Percentiles rank a stretch among this genome's conserved stretches.
Evolutionary conservation across 2,797 vertebrate species (phyloP).

Genomic region (Pseudochirops corinnae): DNA sequence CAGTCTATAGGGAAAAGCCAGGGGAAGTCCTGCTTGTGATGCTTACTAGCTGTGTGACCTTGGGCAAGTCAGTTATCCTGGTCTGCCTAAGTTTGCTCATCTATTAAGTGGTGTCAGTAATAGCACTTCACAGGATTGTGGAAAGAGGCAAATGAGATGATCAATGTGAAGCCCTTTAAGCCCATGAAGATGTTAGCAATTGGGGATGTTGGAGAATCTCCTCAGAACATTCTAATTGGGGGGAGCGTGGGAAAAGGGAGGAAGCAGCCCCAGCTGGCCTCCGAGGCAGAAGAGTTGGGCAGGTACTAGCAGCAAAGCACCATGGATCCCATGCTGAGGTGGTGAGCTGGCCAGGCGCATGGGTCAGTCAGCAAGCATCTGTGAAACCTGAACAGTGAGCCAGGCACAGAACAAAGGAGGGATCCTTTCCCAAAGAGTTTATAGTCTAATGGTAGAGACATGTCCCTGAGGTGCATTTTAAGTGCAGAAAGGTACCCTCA

Average conservation of each 20-base stretch:
- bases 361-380: not conserved
- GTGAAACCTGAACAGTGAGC: no score
- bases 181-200: no score
- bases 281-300: not conserved
- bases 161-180: not conserved
- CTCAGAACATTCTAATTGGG: not conserved
- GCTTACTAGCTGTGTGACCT: rapidly evolving
- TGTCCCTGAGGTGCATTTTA: not conserved
- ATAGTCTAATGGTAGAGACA: not conserved
- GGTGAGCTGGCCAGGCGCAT: not conserved
- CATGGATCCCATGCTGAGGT: not conserved
- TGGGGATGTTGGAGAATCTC: not conserved
- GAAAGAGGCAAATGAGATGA: not conserved
- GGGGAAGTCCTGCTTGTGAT: not conserved
- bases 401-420: not conserved
- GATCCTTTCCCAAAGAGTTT: not conserved
- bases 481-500: not conserved
- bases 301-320: no score
- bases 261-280: not conserved
- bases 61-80: not conserved
- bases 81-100: not conserved
- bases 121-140: not conserved
- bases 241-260: not conserved
- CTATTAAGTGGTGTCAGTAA: rapidly evolving
- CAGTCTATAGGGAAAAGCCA: not conserved